These are phyloP conservation scores for Habroteleia sp. DNA, from an alignment of 2,888 invertebrate species.

Conservation along the genomic window DNA sequence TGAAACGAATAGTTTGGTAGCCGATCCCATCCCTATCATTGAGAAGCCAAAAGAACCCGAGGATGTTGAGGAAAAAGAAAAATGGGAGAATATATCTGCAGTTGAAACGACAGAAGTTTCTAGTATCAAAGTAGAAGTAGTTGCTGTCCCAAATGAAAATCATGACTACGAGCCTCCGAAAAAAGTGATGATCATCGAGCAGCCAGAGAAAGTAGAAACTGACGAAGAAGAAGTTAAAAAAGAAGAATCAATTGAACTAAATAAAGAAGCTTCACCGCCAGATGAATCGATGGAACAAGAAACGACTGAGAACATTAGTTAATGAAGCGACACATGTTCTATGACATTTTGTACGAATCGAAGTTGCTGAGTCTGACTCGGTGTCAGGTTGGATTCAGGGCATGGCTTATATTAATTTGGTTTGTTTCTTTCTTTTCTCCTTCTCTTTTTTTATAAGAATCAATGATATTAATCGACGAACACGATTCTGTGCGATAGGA, in stretches of 20 bases:
- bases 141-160: constrained; percentile 8
- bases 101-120: constrained; percentile 2
- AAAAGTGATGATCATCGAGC: constrained; percentile 48
- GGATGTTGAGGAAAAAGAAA: constrained; percentile 21
- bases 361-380: not conserved
- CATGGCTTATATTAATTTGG: constrained; percentile 6
- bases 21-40: constrained; percentile 74
- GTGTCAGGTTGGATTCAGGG: not conserved
- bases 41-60: constrained; percentile 73
- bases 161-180: constrained; percentile 34
- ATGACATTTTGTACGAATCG: constrained; percentile 33
- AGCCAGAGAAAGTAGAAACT: not conserved
- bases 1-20: constrained; percentile 70
- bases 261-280: constrained; percentile 72
- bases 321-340: constrained; percentile 69
- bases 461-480: constrained; percentile 39
- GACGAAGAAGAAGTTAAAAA: constrained; percentile 54
- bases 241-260: constrained; percentile 77
- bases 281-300: constrained; percentile 79
- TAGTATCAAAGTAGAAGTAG: constrained; percentile 12
- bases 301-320: constrained; percentile 71
- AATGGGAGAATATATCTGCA: constrained; percentile 14
- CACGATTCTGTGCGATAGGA: constrained; percentile 31
- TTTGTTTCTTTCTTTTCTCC: constrained; percentile 7
- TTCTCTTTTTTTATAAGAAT: constrained; percentile 7